A percentile compares a stretch with the other conserved stretches of the same genome.
Conservation (phyloP, 2,113 vertebrate genomes). For the Nycticorax nycticorax region DNA sequence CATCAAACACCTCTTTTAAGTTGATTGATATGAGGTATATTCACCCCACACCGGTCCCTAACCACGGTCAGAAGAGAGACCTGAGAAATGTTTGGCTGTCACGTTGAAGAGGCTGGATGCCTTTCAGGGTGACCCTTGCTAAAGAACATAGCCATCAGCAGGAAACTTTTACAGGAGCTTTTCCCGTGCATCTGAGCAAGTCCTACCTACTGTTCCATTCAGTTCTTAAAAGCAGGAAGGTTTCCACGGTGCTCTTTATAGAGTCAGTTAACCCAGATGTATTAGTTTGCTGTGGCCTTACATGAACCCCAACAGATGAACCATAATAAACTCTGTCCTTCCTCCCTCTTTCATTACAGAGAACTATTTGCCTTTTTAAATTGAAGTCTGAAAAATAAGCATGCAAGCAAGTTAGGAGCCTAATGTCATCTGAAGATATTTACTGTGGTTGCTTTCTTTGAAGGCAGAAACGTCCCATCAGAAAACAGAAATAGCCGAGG, state of each 20-base stretch:
- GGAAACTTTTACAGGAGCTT: neutral
- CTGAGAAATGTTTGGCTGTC: neutral
- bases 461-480: slow-evolving; percentile 24
- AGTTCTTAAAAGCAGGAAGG: neutral
- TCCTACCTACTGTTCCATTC: neutral
- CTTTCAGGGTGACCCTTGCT: neutral
- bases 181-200: neutral
- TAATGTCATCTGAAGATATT: neutral
- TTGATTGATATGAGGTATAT: neutral
- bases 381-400: neutral
- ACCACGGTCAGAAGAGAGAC: neutral
- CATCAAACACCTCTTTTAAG: neutral
- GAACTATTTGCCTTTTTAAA: neutral
- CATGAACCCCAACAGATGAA: neutral
- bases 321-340: neutral
- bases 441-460: slow-evolving; percentile 15
- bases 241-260: neutral
- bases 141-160: neutral
- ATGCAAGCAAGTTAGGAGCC: neutral
- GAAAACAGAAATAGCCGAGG: slow-evolving; percentile 18
- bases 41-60: neutral
- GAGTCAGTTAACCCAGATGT: neutral
- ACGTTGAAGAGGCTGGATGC: neutral
- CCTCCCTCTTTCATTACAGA: neutral
- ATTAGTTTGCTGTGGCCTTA: neutral